Evolutionary conservation across 2,113 vertebrate species (phyloP).

Genomic region (Camelus bactrianus): DNA sequence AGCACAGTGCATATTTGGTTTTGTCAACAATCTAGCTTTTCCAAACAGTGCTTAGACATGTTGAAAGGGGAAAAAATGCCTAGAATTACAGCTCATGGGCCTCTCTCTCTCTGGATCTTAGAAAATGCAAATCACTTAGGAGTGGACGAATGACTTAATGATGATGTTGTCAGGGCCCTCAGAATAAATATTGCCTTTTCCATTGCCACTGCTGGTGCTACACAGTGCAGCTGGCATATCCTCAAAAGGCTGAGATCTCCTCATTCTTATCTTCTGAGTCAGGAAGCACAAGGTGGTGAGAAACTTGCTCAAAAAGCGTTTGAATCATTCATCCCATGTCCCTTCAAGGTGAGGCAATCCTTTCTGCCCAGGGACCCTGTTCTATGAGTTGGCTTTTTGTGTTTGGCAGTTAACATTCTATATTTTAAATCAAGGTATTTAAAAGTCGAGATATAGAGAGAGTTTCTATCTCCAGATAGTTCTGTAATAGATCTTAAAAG

Average conservation of each 20-base stretch:
- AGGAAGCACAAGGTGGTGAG: constrained; percentile 11
- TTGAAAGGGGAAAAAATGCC: not conserved
- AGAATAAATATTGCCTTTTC: constrained; percentile 70
- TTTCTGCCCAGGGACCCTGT: constrained; percentile 1
- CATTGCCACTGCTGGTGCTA: not conserved
- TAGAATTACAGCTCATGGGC: not conserved
- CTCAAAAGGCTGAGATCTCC: constrained; percentile 11
- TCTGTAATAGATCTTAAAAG: constrained; percentile 37
- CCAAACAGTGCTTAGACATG: constrained; percentile 11
- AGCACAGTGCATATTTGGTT: not conserved
- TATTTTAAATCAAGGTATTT: constrained; percentile 10
- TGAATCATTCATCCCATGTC: not conserved
- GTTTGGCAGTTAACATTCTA: not conserved
- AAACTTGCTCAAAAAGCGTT: not conserved
- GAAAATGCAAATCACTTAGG: constrained; percentile 65
- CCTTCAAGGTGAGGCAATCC: not conserved
- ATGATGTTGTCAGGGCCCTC: constrained; percentile 41
- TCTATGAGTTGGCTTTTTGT: not conserved
- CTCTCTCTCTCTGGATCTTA: not conserved
- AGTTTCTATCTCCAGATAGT: constrained; percentile 2
- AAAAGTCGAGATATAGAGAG: constrained; percentile 20
- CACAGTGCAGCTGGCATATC: not conserved
- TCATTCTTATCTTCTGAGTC: constrained; percentile 63
- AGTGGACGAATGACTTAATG: constrained; percentile 48
- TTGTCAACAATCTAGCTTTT: constrained; percentile 17